Base-by-base conservation (phyloP, 2,113 vertebrate species). In the Gopherus evgoodei region DNA sequence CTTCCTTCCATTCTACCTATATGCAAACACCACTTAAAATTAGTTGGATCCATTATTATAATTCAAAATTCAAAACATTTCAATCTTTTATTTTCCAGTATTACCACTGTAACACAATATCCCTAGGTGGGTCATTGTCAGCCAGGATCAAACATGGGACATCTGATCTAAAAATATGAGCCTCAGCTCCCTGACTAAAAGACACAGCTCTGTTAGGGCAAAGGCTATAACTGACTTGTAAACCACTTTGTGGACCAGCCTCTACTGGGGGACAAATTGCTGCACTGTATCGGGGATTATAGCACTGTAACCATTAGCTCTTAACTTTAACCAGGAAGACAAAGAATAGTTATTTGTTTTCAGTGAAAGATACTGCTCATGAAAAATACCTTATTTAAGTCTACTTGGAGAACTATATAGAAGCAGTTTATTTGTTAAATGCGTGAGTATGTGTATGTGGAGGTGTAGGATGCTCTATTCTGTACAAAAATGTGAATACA, bases 371-470 rank as follows among this genome's bases (percentile, higher is more conserved):
- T 6, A 52, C 11, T 82, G n/a, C 5, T 93, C 38, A 38, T 50
- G 47, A 83, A 29, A 87, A 96, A 80, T 83, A 94, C 11, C 44
- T 87, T 50, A 8, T 31, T 87, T n/a, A 92, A 87, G 86, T 50
- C 29, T 91, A 90, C 16, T 5, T 38, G 91, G 25, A 75, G n/a
- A 86, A 82, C 21, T 78, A 52, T 11, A 72, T 83, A 94, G 38
- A 87, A 22, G 3, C 69, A 24, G 93, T 83, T 89, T 76, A 56
- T 75, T 56, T 92, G 21, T 53, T 47, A 76, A 81, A 92, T 89
- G 42, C 78, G 14, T 12, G 49, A 86, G 50, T 72, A 42, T 78
- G 2, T 56, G 49, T 76, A 95, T 94, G 90, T 50, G 86, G 86
- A 78, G 57, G 65, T 88, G 50, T 75, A 12, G 88, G 52, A 11